A percentile compares a stretch with the other conserved stretches of the same genome.
phyloP scores from a whole-genome alignment of 1,140 invertebrate genomes.

The Andrena cerasifolii region DNA sequence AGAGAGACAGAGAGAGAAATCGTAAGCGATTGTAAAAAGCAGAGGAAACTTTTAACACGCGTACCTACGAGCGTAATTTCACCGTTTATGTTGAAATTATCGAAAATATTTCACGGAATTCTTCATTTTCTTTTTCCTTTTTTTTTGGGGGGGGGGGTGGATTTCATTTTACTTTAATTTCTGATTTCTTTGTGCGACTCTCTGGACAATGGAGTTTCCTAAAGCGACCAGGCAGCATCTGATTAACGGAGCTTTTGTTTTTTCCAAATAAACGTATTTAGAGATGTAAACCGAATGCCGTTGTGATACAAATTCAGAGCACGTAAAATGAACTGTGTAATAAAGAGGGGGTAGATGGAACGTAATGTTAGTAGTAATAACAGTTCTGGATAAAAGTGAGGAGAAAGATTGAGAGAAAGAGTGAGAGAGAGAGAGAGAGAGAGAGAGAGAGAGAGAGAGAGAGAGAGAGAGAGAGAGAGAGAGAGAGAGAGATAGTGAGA shows the following conservation, averaged over 20 bases:
- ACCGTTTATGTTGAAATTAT: neutral
- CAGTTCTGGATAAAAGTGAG: neutral
- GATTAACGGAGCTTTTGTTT: conserved; percentile 28
- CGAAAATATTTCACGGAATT: conserved; percentile 1
- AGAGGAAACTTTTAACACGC: neutral
- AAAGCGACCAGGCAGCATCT: conserved; percentile 25
- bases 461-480: conserved; percentile 26
- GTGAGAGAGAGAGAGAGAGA: too few species aligned
- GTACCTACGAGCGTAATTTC: conserved; percentile 1
- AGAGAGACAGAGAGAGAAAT: conserved; percentile 21
- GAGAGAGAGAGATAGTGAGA: conserved; percentile 8
- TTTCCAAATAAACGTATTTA: conserved; percentile 54
- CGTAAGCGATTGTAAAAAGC: neutral
- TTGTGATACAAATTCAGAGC: conserved; percentile 53
- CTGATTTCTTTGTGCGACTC: conserved; percentile 30
- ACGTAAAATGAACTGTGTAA: neutral
- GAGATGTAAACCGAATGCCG: conserved; percentile 44
- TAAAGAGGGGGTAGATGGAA: neutral
- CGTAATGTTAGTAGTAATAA: neutral
- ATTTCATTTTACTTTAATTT: conserved; percentile 34
- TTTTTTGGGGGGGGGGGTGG: neutral
- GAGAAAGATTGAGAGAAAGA: neutral
- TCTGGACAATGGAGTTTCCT: neutral
- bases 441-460: conserved; percentile 17
- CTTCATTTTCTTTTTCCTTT: neutral